phyloP scores from a whole-genome alignment of 2,888 invertebrate genomes.

The Charanyca ferruginea region DNA sequence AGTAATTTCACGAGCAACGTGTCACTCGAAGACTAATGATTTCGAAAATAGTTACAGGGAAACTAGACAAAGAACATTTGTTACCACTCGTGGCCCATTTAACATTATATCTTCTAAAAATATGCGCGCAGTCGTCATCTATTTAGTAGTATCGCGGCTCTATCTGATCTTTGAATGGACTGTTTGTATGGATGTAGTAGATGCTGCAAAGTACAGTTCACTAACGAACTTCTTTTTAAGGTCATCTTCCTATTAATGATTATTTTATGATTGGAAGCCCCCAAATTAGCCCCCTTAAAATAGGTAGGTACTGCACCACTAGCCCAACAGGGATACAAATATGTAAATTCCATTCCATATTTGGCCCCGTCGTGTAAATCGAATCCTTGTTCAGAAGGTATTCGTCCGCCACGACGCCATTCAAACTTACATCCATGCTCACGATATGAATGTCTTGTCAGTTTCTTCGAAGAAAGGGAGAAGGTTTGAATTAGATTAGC shows the following conservation, averaged over 20 bases:
- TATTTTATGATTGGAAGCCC: background rate
- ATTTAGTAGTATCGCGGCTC: constrained; percentile 28
- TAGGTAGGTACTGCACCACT: background rate
- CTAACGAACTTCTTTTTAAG: background rate
- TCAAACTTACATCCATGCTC: constrained; percentile 34
- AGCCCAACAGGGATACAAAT: constrained; percentile 21
- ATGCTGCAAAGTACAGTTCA: background rate
- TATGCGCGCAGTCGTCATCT: constrained; percentile 64
- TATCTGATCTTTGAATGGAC: constrained; percentile 41
- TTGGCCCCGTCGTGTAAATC: constrained; percentile 47
- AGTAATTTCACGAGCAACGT: constrained; percentile 80
- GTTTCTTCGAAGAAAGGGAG: constrained; percentile 26
- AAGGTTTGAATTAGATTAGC: constrained; percentile 17
- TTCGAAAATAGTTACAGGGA: constrained; percentile 81
- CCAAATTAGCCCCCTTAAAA: constrained; percentile 3
- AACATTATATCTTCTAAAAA: constrained; percentile 70
- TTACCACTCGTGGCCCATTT: constrained; percentile 71
- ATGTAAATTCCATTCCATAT: constrained; percentile 51
- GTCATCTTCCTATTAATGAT: background rate
- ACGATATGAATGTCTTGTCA: constrained; percentile 44
- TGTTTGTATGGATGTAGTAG: constrained; percentile 8
- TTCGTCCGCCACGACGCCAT: constrained; percentile 50
- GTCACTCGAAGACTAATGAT: constrained; percentile 80
- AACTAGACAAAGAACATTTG: constrained; percentile 74
- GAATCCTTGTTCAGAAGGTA: constrained; percentile 53